phyloP scores from a whole-genome alignment of 1,140 invertebrate species.

The Hypothenemus hampei region DNA sequence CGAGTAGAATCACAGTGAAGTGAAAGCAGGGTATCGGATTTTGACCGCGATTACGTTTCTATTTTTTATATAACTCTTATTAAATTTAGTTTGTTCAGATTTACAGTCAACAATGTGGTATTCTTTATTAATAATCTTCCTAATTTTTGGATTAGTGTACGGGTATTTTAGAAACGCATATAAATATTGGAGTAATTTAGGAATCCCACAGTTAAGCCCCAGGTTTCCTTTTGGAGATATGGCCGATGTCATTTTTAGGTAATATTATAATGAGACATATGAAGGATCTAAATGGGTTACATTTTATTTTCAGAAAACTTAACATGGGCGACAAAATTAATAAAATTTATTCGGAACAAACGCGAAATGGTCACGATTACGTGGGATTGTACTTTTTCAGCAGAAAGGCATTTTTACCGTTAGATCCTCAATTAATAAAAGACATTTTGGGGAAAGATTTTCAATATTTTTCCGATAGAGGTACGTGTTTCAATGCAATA shows the following conservation, averaged over 20 bases:
- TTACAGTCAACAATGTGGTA: too few relatives aligned
- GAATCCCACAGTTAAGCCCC: slow-evolving; percentile 43
- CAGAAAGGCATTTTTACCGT: slow-evolving; percentile 47
- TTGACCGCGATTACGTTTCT: too few relatives aligned
- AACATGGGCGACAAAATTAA: slow-evolving; percentile 41
- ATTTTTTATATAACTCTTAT: too few relatives aligned
- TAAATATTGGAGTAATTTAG: slow-evolving; percentile 44
- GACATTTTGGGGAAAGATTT: slow-evolving; percentile 52
- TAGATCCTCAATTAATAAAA: slow-evolving; percentile 57
- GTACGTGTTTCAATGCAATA: slow-evolving; percentile 19
- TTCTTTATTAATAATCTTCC: neutral
- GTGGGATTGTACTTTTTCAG: slow-evolving; percentile 49
- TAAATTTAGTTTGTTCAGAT: too few relatives aligned
- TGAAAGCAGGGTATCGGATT: too few relatives aligned
- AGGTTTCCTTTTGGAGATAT: slow-evolving; percentile 43
- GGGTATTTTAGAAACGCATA: slow-evolving; percentile 35
- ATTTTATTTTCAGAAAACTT: slow-evolving; percentile 25
- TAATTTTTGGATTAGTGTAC: slow-evolving; percentile 1
- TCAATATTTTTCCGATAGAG: slow-evolving; percentile 49
- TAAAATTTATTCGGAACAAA: slow-evolving; percentile 35
- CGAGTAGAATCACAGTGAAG: too few relatives aligned
- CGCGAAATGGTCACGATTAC: slow-evolving; percentile 28
- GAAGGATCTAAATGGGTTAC: neutral
- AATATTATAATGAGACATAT: neutral
- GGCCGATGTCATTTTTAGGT: slow-evolving; percentile 34